Percentiles rank a stretch among this genome's conserved stretches.
phyloP scores from a whole-genome alignment of 1,140 invertebrate genomes.

The Orius insidiosus region DNA sequence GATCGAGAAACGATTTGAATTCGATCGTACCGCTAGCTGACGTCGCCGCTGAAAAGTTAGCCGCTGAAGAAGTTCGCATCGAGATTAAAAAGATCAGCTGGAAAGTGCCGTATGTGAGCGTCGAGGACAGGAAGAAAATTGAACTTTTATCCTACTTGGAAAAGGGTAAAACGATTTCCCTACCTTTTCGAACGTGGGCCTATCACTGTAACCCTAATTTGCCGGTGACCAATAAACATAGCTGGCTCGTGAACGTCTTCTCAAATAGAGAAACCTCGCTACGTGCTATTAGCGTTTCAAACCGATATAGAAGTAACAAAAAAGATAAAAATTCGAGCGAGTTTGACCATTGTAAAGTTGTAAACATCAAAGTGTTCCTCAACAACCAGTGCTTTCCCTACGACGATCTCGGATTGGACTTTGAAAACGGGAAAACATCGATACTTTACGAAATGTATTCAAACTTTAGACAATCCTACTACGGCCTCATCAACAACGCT shows the following conservation, averaged over 20 bases:
- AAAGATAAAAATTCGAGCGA: conserved; percentile 10
- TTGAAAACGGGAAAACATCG: conserved; percentile 19
- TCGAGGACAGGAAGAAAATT: conserved; percentile 17
- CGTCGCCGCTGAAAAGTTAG: neutral
- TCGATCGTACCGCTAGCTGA: neutral
- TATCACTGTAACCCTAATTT: conserved; percentile 25
- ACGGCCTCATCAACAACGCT: too few species aligned
- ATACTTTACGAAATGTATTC: too few species aligned
- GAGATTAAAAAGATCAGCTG: conserved; percentile 20
- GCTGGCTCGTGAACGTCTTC: conserved; percentile 22
- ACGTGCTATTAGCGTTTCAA: conserved; percentile 21
- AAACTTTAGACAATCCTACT: too few species aligned
- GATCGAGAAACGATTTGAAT: conserved; percentile 22
- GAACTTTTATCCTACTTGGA: conserved; percentile 16
- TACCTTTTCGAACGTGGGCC: conserved; percentile 25
- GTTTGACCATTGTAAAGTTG: conserved; percentile 21
- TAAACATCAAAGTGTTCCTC: conserved; percentile 22
- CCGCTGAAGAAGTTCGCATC: conserved; percentile 15
- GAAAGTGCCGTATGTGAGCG: conserved; percentile 21
- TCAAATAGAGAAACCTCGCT: conserved; percentile 23
- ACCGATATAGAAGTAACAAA: conserved; percentile 17
- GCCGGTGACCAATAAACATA: conserved; percentile 20
- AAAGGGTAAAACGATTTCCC: conserved; percentile 19
- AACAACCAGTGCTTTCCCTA: conserved; percentile 24
- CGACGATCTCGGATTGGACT: conserved; percentile 18